Evolutionary conservation across 2,113 vertebrate genomes (phyloP).

Genomic region (Serilophus lunatus): DNA sequence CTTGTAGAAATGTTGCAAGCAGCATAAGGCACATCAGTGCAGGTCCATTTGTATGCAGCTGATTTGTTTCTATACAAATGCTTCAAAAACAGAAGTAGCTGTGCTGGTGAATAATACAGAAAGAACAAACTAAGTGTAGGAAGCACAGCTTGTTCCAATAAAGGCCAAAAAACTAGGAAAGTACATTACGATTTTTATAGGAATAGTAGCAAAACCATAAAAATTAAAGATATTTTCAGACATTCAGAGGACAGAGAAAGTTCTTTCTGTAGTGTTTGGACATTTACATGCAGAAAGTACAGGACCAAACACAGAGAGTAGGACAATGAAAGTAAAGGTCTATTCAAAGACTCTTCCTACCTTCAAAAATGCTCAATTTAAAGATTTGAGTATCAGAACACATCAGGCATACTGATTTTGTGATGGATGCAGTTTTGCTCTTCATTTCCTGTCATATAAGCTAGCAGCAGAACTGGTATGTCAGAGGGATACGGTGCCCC

Average conservation of each 20-base stretch:
- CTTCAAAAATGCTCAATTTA: not conserved
- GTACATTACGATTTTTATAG: not conserved
- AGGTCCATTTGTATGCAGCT: not conserved
- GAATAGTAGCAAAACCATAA: not conserved
- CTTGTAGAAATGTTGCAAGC: not conserved
- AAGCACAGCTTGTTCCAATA: not conserved
- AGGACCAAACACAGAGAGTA: not conserved
- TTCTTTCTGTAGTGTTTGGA: not conserved
- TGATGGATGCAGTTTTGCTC: not conserved
- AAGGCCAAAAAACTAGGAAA: not conserved
- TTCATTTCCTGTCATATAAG: not conserved
- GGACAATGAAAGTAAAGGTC: not conserved
- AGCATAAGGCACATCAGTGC: not conserved
- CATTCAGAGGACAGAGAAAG: not conserved
- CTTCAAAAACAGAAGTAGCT: not conserved
- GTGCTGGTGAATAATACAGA: not conserved
- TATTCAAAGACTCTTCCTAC: not conserved
- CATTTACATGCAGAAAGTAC: not conserved
- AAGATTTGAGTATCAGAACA: not conserved
- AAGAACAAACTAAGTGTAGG: not conserved
- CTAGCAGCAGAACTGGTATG: not conserved
- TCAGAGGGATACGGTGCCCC: not conserved
- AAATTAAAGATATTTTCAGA: not conserved
- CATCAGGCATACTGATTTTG: not conserved
- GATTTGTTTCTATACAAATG: not conserved